These are phyloP conservation scores for Xestia xanthographa DNA, from an alignment of 2,888 invertebrate species.

Conservation along the genomic window DNA sequence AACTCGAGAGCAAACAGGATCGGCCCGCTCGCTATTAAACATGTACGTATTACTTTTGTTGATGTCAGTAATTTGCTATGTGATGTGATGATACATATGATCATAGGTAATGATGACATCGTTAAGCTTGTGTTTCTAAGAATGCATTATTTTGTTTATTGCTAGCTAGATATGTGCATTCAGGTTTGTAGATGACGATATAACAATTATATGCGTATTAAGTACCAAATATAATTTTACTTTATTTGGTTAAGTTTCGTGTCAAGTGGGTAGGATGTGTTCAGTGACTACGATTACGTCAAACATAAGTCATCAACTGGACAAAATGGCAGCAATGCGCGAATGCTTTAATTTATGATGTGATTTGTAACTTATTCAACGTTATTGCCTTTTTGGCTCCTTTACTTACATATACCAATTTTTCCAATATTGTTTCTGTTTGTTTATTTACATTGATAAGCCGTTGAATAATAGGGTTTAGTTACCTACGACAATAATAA, in stretches of 20 bases:
- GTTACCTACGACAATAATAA: background rate
- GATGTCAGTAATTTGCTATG: slow-evolving; percentile 4
- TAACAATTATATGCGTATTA: background rate
- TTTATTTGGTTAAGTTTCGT: background rate
- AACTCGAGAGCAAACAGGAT: slow-evolving; percentile 77
- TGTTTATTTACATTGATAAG: slow-evolving; percentile 21
- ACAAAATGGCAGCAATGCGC: slow-evolving; percentile 57
- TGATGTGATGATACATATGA: slow-evolving; percentile 10
- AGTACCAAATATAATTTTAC: background rate
- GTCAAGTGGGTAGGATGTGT: slow-evolving; percentile 20
- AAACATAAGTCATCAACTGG: slow-evolving; percentile 31
- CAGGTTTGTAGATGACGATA: background rate
- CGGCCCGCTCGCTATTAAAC: slow-evolving; percentile 70
- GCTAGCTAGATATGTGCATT: background rate
- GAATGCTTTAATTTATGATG: slow-evolving; percentile 27
- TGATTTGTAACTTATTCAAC: slow-evolving; percentile 4
- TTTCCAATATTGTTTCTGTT: slow-evolving; percentile 23
- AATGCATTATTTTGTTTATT: background rate
- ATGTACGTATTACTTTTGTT: slow-evolving; percentile 72
- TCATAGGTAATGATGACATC: background rate
- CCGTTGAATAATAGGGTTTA: slow-evolving; percentile 12
- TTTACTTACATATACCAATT: slow-evolving; percentile 6
- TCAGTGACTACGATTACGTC: slow-evolving; percentile 23
- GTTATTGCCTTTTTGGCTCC: background rate
- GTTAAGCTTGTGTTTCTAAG: slow-evolving; percentile 7